These are phyloP conservation scores for Antechinus flavipes DNA, from an alignment of 2,113 vertebrate genomes.

Conservation along the genomic window DNA sequence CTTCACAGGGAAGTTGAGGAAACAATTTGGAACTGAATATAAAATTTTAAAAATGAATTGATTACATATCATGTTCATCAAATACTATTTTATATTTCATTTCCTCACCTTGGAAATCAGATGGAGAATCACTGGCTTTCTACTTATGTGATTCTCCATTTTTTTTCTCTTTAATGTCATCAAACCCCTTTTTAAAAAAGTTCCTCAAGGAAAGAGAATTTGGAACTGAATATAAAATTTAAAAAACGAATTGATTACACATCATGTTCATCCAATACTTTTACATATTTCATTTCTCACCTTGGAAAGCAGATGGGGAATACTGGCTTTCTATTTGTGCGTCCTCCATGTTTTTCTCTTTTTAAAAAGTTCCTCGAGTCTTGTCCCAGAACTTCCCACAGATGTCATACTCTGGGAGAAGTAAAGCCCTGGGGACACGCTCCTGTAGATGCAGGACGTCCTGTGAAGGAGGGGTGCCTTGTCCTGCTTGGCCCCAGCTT, in stretches of 20 bases:
- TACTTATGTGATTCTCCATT: background rate
- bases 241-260: too few species aligned
- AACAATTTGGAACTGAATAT: too few species aligned
- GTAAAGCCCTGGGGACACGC: too few species aligned
- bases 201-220: slow-evolving; percentile 18
- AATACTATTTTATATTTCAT: background rate
- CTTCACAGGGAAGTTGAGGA: too few species aligned
- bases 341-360: background rate
- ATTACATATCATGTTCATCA: too few species aligned
- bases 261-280: too few species aligned
- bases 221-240: too few species aligned
- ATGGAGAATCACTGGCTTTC: slow-evolving; percentile 5
- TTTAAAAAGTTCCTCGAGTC: slow-evolving; percentile 31
- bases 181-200: background rate
- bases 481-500: too few species aligned
- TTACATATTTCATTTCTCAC: background rate
- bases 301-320: background rate
- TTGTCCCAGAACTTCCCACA: slow-evolving; percentile 38
- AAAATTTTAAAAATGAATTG: too few species aligned
- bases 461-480: too few species aligned
- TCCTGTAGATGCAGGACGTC: background rate
- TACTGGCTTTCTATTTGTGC: slow-evolving; percentile 21
- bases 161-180: background rate
- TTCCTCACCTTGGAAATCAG: background rate
- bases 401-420: background rate